Conservation (phyloP, 1,140 invertebrate genomes). For the Drosophila arizonae region DNA sequence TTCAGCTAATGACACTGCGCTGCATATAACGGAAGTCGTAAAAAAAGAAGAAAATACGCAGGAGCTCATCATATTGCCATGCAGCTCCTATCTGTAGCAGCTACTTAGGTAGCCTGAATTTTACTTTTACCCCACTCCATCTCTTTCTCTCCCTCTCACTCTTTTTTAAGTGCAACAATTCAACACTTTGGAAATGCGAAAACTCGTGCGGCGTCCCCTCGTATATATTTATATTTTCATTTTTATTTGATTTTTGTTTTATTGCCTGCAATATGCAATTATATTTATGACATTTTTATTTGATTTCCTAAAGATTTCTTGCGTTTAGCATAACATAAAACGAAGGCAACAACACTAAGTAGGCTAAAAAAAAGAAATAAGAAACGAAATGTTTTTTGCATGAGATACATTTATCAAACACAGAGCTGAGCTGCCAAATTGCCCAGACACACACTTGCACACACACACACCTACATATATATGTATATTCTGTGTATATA, state of each 20-base stretch:
- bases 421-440: conserved; percentile 38
- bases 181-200: conserved; percentile 15
- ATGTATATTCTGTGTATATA: conserved; percentile 4
- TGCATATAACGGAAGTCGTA: conserved; percentile 30
- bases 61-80: conserved; percentile 37
- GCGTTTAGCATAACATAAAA: conserved; percentile 59
- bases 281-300: conserved; percentile 78
- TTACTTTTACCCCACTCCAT: background rate
- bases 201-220: background rate
- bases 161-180: conserved; percentile 1
- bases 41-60: conserved; percentile 18
- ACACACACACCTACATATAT: conserved; percentile 22
- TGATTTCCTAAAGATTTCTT: conserved; percentile 71
- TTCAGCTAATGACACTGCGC: conserved; percentile 66
- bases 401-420: conserved; percentile 54
- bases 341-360: background rate
- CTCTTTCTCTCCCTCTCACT: background rate
- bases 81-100: conserved; percentile 18
- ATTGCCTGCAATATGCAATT: conserved; percentile 60
- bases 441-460: conserved; percentile 15
- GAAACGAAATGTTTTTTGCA: conserved; percentile 32
- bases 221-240: conserved; percentile 25
- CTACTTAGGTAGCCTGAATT: background rate
- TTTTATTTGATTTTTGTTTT: conserved; percentile 44
- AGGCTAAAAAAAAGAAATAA: conserved; percentile 4